phyloP scores from a whole-genome alignment of 2,888 invertebrate species.

The Lithosia quadra region DNA sequence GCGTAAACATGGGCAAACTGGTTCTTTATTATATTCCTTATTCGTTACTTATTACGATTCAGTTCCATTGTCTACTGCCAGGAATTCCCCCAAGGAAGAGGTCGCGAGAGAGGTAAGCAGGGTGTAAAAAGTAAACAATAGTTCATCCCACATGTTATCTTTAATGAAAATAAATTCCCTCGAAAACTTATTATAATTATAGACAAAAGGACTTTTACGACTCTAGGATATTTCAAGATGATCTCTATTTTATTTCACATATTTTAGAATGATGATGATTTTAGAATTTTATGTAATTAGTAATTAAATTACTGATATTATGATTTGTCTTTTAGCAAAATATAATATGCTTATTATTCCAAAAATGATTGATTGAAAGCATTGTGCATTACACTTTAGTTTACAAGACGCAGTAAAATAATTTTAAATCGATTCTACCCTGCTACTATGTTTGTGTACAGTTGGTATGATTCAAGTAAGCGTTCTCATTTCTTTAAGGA shows the following conservation, averaged over 20 bases:
- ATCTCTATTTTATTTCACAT: slow-evolving; percentile 42
- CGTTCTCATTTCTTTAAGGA: background rate
- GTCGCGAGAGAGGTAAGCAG: background rate
- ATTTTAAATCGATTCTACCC: slow-evolving; percentile 29
- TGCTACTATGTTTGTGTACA: slow-evolving; percentile 18
- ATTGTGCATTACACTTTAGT: slow-evolving; percentile 23
- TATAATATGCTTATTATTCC: slow-evolving; percentile 29
- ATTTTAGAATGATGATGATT: slow-evolving; percentile 42
- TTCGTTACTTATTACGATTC: too few species aligned
- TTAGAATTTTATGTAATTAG: too few species aligned
- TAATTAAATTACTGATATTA: slow-evolving; percentile 47
- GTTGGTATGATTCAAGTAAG: background rate
- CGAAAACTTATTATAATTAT: slow-evolving; percentile 61
- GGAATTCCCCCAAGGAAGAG: too few species aligned
- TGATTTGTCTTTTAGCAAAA: slow-evolving; percentile 44
- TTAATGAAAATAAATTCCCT: slow-evolving; percentile 71
- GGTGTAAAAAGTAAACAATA: slow-evolving; percentile 36
- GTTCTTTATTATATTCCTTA: too few species aligned
- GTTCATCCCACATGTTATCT: slow-evolving; percentile 59
- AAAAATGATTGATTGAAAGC: slow-evolving; percentile 18
- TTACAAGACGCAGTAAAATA: slow-evolving; percentile 25
- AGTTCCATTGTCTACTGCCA: too few species aligned
- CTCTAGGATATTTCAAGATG: slow-evolving; percentile 46
- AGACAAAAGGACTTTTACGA: slow-evolving; percentile 56
- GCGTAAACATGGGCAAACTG: too few species aligned